These are phyloP conservation scores for Saguinus midas DNA, from an alignment of 2,113 vertebrate species.

Conservation along the genomic window DNA sequence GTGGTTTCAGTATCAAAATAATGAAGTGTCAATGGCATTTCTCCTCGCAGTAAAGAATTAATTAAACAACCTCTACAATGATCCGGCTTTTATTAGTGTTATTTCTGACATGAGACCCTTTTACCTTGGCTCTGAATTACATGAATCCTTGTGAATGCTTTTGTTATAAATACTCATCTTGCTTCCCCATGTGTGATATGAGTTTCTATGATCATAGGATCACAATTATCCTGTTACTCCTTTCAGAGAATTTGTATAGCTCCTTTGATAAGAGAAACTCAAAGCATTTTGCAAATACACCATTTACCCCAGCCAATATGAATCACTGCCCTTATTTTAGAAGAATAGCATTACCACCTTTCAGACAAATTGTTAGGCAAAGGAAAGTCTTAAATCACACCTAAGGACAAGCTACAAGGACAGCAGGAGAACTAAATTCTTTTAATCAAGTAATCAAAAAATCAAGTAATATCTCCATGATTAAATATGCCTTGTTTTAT, in stretches of 20 bases:
- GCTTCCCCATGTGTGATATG: constrained; percentile 63
- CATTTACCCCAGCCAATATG: constrained; percentile 35
- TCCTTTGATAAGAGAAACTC: constrained; percentile 64
- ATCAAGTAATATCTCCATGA: not conserved
- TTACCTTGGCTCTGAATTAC: constrained; percentile 85
- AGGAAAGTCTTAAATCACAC: constrained; percentile 32
- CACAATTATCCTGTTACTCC: constrained; percentile 74
- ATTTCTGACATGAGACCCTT: constrained; percentile 80
- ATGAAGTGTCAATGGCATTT: constrained; percentile 84
- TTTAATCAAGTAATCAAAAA: not conserved
- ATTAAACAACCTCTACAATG: constrained; percentile 80
- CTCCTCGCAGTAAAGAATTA: constrained; percentile 82
- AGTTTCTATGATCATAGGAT: constrained; percentile 70
- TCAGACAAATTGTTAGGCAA: constrained; percentile 53
- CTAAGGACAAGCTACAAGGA: constrained; percentile 5
- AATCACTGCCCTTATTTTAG: constrained; percentile 57
- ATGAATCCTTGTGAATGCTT: constrained; percentile 76
- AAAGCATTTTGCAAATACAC: constrained; percentile 64
- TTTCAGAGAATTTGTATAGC: constrained; percentile 79
- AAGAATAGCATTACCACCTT: constrained; percentile 46
- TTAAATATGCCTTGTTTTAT: constrained; percentile 21
- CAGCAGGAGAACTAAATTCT: not conserved
- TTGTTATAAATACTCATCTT: constrained; percentile 72
- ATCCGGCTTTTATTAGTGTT: constrained; percentile 79
- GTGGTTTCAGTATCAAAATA: constrained; percentile 82